These are phyloP conservation scores for Calcarius lapponicus DNA, from an alignment of 2,797 vertebrate species.

Conservation along the genomic window DNA sequence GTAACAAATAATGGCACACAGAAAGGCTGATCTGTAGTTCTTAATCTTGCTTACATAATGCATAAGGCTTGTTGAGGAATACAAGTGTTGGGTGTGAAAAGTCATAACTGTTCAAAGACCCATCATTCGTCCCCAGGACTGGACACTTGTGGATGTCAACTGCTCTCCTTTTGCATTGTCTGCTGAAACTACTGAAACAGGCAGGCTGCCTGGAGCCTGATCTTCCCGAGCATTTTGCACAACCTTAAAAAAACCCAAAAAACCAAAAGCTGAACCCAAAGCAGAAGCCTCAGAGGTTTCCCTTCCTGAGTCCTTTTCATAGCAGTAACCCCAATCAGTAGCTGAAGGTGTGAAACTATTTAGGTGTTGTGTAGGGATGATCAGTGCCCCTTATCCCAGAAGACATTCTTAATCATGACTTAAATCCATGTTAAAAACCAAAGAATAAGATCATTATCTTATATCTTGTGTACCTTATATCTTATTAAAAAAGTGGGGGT, in stretches of 20 bases:
- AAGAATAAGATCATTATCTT: neutral
- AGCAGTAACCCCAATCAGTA: rapidly evolving
- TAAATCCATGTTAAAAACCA: neutral
- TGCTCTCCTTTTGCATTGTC: neutral
- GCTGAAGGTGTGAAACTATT: neutral
- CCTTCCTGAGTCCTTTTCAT: neutral
- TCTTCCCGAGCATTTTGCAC: neutral
- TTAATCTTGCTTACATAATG: neutral
- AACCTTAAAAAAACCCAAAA: rapidly evolving
- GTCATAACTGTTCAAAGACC: neutral
- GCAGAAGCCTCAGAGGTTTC: neutral
- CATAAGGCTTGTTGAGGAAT: neutral
- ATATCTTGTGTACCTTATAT: no score
- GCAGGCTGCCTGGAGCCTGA: neutral
- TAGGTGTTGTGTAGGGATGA: neutral
- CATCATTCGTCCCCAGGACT: neutral
- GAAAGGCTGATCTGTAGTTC: neutral
- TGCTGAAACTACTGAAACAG: neutral
- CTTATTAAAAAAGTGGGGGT: no score
- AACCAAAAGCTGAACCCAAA: neutral
- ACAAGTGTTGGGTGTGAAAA: neutral
- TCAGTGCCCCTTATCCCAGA: neutral
- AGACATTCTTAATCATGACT: neutral
- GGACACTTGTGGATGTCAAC: neutral
- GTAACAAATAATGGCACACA: neutral